Evolutionary conservation across 2,888 invertebrate species (phyloP).

Genomic region (Cryptus armator): DNA sequence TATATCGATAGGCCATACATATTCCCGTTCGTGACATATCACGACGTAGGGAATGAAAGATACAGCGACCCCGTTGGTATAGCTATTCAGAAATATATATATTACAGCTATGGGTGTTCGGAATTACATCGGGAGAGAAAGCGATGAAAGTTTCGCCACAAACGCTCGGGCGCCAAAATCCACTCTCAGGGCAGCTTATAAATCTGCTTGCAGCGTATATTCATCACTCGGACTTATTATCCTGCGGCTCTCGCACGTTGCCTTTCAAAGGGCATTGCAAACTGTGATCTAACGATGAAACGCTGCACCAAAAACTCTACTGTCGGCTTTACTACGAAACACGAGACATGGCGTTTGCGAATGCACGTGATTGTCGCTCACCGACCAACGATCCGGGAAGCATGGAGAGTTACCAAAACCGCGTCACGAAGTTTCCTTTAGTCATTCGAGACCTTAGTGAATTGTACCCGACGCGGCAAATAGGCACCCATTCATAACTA

Average conservation of each 20-base stretch:
- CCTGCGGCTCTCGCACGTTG: constrained; percentile 9
- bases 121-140: constrained; percentile 56
- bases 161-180: constrained; percentile 63
- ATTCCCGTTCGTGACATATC: constrained; percentile 80
- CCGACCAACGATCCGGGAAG: constrained; percentile 45
- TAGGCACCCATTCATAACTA: constrained; percentile 24
- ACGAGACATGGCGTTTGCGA: constrained; percentile 38
- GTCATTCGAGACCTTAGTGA: not conserved
- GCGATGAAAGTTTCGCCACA: constrained; percentile 77
- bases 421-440: constrained; percentile 54
- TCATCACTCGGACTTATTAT: constrained; percentile 43
- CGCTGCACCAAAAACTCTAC: constrained; percentile 12
- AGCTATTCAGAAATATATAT: constrained; percentile 10
- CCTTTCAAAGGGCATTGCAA: constrained; percentile 62
- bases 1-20: constrained; percentile 58
- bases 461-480: not conserved
- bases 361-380: constrained; percentile 63
- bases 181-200: not conserved
- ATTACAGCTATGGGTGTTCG: constrained; percentile 34
- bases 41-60: constrained; percentile 71
- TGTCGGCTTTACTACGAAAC: constrained; percentile 40
- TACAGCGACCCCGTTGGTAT: not conserved
- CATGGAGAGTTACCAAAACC: constrained; percentile 45
- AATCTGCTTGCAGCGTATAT: constrained; percentile 22
- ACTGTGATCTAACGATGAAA: constrained; percentile 31